phyloP scores from a whole-genome alignment of 2,888 invertebrate genomes.

The Muscina levida region DNA sequence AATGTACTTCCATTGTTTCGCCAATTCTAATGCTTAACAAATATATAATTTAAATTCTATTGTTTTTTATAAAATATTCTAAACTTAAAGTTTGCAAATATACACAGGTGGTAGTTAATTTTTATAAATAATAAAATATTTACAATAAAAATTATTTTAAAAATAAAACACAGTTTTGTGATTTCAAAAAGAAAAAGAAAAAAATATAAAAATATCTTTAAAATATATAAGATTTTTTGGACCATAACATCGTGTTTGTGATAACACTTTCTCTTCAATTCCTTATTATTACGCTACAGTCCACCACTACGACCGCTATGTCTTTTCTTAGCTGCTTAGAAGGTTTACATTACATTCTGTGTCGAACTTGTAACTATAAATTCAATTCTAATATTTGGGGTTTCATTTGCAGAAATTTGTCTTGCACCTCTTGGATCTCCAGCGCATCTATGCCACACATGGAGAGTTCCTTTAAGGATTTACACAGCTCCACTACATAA shows the following conservation, averaged over 20 bases:
- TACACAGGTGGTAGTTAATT: not conserved
- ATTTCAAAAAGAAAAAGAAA: conserved; percentile 17
- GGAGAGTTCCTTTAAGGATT: conserved; percentile 69
- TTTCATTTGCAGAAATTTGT: conserved; percentile 65
- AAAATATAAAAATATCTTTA: conserved; percentile 5
- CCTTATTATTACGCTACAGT: no score
- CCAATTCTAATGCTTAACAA: no score
- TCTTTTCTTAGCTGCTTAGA: not conserved
- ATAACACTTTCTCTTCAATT: no score
- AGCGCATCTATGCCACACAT: conserved; percentile 71
- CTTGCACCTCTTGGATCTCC: conserved; percentile 66
- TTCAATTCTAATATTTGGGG: conserved; percentile 68
- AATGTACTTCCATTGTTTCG: no score
- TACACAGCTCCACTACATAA: conserved; percentile 66
- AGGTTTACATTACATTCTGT: conserved; percentile 23
- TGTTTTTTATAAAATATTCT: conserved; percentile 29
- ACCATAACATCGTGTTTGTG: no score
- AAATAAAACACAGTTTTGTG: conserved; percentile 51
- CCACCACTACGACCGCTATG: conserved; percentile 17
- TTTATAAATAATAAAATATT: conserved; percentile 3
- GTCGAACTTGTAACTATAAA: conserved; percentile 41
- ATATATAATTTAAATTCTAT: no score
- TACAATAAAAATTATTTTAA: conserved; percentile 23
- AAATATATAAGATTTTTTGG: no score
- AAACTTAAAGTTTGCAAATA: not conserved